Evolutionary conservation across 2,888 invertebrate species (phyloP), one percentile per base, ranked within the genome.

Genomic region (Linnaemya vulpina): DNA sequence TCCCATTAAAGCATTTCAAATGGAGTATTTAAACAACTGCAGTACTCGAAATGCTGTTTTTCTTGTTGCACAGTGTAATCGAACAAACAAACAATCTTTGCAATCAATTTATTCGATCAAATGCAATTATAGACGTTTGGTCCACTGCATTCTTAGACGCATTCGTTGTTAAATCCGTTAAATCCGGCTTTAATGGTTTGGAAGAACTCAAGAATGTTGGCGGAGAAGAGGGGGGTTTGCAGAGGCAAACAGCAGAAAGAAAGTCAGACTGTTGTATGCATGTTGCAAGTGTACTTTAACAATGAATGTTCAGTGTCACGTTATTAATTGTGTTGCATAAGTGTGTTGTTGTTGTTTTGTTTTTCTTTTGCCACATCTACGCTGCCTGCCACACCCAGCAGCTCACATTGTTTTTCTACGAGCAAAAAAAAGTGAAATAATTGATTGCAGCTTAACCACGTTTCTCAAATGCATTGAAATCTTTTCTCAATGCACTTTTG

Each of bases 261-360:
- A 46, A 60, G 55, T 30, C 51, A 49, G 46, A 25, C 68, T 78
- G 85, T 78, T 75, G 71, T 75, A 58, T 82, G 75, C 82, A 82
- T 85, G 85, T 82, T 82, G 85, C 82, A 82, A 82, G 78, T 82
- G 78, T 85, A 75, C 82, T 75, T 77, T 82, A 78, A 85, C 85
- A 85, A 79, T 85, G 74, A 77, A 71, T 71, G 77, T 79, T 83
- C 82, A 83, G 76, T 77, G 82, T 77, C 76, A 83, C 75, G 65
- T 73, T 74, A 65, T 67, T 65, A 55, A 80, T 74, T 80, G 55
- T 3, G 60, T 73, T 65, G 73, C 90, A 89, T 7, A 74, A 84
- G 53, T 88, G 58, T 15, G 85, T 87, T 15, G 85, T 87, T 8
- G 79, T 67, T 55, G 73, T 71, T 78, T 65, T 79, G 65, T 73